Base-by-base conservation (phyloP, 2,113 vertebrate species). In the Alaudala cheleensis region DNA sequence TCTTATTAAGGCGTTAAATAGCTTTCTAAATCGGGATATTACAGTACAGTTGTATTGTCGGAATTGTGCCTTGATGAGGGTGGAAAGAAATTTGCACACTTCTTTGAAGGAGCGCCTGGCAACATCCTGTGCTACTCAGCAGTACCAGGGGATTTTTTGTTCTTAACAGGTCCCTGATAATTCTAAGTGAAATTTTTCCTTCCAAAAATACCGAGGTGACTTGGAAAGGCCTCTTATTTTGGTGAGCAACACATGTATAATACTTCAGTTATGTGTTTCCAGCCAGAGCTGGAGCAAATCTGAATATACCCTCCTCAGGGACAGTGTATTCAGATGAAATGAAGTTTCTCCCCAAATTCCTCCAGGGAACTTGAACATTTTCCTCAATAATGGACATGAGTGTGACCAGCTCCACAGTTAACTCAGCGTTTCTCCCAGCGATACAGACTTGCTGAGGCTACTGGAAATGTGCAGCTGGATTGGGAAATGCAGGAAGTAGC, bases 381-480 rank as follows among this genome's bases (percentile, higher is more conserved):
- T 92, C n/a, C 81, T 97, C 90, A 65, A 25, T 19, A 37, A 58
- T 81, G 64, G 65, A 69, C 64, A 66, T 45, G 77, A 91, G 88
- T 9, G 34, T 64, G 84, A 73, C 50, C 94, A 49, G 56, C 37
- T 42, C 19, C 49, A 22, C 84, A 57, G 89, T 76, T 37, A 88
- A 82, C 60, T 97, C 80, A 58, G 79, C 18, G 0, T 78, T 95
- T 83, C 88, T 94, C n/a, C 45, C 76, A 62, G 81, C 2, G 12
- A 92, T 51, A 70, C 33, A 67, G 88, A 92, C 89, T 90, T 96
- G 94, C 95, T 96, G 93, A 95, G 86, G 85, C 94, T 92, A 83
- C 85, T 96, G 93, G 79, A 96, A 95, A 81, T 14, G 82, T 82
- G 84, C 73, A 87, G 44, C 78, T 77, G 12, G 47, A 60, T 90